Evolutionary conservation across 2,797 vertebrate species (phyloP), one percentile per base, ranked within the genome.

Genomic region (Coregonus suidteri): DNA sequence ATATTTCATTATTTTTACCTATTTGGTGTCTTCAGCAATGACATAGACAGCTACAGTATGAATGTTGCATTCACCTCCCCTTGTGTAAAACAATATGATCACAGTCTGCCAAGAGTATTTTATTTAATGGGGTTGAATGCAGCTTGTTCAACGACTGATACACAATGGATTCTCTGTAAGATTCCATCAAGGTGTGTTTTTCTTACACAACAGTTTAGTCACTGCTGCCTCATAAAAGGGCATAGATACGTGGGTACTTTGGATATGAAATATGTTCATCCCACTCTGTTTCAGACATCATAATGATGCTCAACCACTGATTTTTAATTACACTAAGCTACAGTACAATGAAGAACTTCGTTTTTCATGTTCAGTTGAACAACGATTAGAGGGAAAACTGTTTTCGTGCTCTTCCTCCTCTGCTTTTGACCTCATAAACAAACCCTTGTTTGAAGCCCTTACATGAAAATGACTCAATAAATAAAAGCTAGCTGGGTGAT

Each of bases 1-100:
- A 77, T 85, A 25, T 25, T 79, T 83, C 65, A 86, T 81, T 65
- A 84, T 80, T 68, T 5, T 72, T 78, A 52, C 0, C 62, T 75
- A 67, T 83, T 75, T 79, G 77, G 70, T 77, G 76, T 73, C 82
- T 83, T 83, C 76, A 75, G 41, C 76, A 81, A 82, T 56, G 52
- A 53, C 75, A 80, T 25, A 25, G 1, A 83, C 47, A 75, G 31
- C 72, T 74, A 77, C 67, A 65, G 18, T 2, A 34, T 77, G 6
- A 70, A 67, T 75, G 68, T 79, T 73, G 82, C 84, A 84, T 78
- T 64, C 66, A 79, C 67, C 20, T 84, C 52, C 25, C 51, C 64
- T 25, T 72, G 34, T 79, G 71, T 78, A 64, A 81, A 83, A 82
- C 72, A 75, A 82, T 74, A 76, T 70, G 68, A 85, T 72, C 72